These are phyloP conservation scores for Leptoclinus maculatus DNA, from an alignment of 2,797 vertebrate genomes.

Conservation along the genomic window DNA sequence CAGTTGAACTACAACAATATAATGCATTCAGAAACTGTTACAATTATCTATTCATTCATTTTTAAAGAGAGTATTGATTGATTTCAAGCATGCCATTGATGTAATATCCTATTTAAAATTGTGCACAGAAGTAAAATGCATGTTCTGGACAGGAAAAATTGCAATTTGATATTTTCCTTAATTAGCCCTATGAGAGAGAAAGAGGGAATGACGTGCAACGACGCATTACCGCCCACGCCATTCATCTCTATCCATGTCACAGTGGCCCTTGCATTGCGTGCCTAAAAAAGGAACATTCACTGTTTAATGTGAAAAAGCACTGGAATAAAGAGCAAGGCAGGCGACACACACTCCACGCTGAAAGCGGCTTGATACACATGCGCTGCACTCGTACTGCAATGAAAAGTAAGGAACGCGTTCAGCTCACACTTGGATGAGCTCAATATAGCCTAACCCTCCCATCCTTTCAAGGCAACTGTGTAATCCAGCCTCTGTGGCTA, in stretches of 20 bases:
- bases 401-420: conserved; percentile 36
- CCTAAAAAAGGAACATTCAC: background rate
- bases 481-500: conserved; percentile 68
- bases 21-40: background rate
- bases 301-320: background rate
- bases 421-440: conserved; percentile 64
- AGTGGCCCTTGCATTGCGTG: background rate
- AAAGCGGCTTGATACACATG: conserved; percentile 23
- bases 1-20: background rate
- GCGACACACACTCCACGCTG: conserved; percentile 1
- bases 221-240: background rate
- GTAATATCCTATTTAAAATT: background rate
- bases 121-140: background rate
- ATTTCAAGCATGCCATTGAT: background rate
- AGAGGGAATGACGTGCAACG: background rate
- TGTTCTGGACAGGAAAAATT: background rate
- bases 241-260: background rate
- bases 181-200: background rate
- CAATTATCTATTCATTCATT: background rate
- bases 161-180: background rate
- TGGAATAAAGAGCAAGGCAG: conserved; percentile 16
- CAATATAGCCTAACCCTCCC: conserved; percentile 55
- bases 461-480: conserved; percentile 61
- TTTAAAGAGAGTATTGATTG: background rate
- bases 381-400: conserved; percentile 9